These are phyloP conservation scores for Montipora efflorescens DNA, from an alignment of 64 coral and sea anemone species.

Conservation along the genomic window DNA sequence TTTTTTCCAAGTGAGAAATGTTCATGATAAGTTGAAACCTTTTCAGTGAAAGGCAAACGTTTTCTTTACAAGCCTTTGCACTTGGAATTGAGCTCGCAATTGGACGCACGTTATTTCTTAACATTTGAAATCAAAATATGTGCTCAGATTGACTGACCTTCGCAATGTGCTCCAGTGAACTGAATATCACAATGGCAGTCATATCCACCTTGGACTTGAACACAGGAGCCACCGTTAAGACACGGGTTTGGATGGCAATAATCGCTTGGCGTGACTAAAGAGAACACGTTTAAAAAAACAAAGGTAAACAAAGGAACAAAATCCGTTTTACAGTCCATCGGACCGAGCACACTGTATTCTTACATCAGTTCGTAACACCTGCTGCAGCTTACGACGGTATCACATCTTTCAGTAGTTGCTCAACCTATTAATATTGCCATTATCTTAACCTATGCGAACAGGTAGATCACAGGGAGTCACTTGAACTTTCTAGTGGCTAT, in stretches of 20 bases:
- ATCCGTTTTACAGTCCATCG: slow-evolving; percentile 4
- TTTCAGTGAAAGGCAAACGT: too few relatives aligned
- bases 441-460: neutral
- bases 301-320: neutral
- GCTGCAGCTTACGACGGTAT: neutral
- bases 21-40: too few relatives aligned
- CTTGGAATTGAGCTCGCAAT: too few relatives aligned
- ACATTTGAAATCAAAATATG: neutral
- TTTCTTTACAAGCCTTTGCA: too few relatives aligned
- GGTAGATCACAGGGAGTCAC: neutral
- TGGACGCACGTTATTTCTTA: neutral
- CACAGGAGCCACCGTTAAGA: slow-evolving; percentile 72
- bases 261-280: slow-evolving; percentile 8
- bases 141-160: neutral
- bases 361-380: slow-evolving; percentile 32
- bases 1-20: too few relatives aligned
- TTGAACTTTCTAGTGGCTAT: neutral
- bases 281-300: neutral
- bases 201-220: slow-evolving; percentile 66
- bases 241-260: slow-evolving; percentile 88
- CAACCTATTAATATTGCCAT: neutral
- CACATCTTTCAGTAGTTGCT: neutral
- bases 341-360: neutral
- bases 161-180: slow-evolving; percentile 89
- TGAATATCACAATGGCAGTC: slow-evolving; percentile 77